Evolutionary conservation across 1,140 invertebrate genomes (phyloP), one percentile per base, ranked within the genome.

Genomic region (Leptinotarsa undecemlineata): DNA sequence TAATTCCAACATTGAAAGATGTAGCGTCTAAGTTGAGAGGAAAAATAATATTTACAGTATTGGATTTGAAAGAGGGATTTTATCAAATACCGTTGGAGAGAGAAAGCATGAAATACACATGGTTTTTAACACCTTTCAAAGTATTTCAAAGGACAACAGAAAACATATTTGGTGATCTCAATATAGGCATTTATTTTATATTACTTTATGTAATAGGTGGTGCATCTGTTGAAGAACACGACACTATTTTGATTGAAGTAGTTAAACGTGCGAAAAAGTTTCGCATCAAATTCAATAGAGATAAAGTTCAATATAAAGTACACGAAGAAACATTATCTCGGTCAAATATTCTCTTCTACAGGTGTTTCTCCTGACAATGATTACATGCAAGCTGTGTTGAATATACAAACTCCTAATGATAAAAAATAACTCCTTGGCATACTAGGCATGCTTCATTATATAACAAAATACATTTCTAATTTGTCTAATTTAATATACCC

Each of bases 391-490:
- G 69, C 67, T 33, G 26, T 68, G 14, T 15, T 13, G 19, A 14
- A 33, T 23, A 23, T 77, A 48, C 5, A 48, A 51, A 13, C 62
- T 57, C 66, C 68, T 60, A 74, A 74, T 48, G 71, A 71, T 72
- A 74, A 67, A 67, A 77, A 68, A 20, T 51, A 75, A 70, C 21
- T 77, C 0, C 66, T 72, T 70, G 51, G 73, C 11, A 70, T 75
- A 61, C 61, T 77, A 47, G 76, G 70, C 20, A 75, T 77, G 64
- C 15, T 72, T 17, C 71, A 26, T 63, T 75, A 77, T 42, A 15
- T 72, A 8, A 57, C 20, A 6, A 75, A 77, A 57, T 77, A 72
- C 51, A 77, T 77, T n/a, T 63, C 73, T 21, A 72, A 77, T 64
- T 15, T 75, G 19, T 75, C 69, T 11, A 20, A 75, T 48, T 17